Evolutionary conservation across 2,113 vertebrate genomes (phyloP).

Genomic region (Barbus barbus): DNA sequence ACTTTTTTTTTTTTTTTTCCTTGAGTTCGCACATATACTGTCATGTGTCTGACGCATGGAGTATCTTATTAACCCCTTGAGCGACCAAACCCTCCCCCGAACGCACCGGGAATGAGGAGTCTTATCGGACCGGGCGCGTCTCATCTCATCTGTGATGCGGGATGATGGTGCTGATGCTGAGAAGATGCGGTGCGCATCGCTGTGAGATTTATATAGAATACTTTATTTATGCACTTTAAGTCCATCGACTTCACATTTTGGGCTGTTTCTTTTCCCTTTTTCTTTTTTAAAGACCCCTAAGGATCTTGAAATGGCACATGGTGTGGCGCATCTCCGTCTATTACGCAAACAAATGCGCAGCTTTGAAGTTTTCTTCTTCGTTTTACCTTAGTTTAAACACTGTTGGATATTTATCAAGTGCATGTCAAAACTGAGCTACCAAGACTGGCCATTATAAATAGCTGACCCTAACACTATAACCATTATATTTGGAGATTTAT

Average conservation of each 20-base stretch:
- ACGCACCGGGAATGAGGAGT: slow-evolving; percentile 28
- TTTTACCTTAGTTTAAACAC: neutral
- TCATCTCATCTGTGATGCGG: slow-evolving; percentile 17
- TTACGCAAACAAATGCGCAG: neutral
- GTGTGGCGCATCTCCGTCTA: neutral
- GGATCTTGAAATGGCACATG: neutral
- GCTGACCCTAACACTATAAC: neutral
- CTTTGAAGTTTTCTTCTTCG: neutral
- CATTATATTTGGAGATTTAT: neutral
- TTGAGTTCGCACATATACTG: slow-evolving; percentile 44
- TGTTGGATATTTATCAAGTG: neutral
- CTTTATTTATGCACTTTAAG: neutral
- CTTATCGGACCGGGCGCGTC: slow-evolving; percentile 30
- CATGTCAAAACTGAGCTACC: neutral
- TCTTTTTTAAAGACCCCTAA: neutral
- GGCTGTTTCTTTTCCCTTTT: neutral
- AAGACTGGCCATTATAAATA: neutral
- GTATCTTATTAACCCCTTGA: slow-evolving; percentile 59
- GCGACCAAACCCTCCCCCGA: slow-evolving; percentile 39
- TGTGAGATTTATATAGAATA: neutral
- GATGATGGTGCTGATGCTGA: slow-evolving; percentile 39
- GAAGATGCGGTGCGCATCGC: neutral
- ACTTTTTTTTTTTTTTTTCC: slow-evolving; percentile 19
- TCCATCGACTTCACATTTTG: neutral
- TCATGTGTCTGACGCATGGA: slow-evolving; percentile 64